Conservation (phyloP, 2,113 vertebrate species). For the Ciconia maguari region DNA sequence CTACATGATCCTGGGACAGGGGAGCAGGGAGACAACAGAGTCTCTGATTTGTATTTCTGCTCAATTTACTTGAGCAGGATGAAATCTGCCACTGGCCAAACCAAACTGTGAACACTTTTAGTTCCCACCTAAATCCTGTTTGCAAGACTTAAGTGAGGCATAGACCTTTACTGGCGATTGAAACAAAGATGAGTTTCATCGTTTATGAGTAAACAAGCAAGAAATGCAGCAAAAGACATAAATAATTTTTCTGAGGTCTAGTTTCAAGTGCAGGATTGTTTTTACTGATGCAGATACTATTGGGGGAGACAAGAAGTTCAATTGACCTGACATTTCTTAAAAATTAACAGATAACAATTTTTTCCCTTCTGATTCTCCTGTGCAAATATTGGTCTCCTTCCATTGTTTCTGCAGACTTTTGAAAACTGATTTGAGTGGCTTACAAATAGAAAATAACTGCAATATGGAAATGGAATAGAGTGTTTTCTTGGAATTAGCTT, state of each 20-base stretch:
- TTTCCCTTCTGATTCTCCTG: background rate
- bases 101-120: background rate
- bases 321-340: background rate
- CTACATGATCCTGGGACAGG: background rate
- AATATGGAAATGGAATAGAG: background rate
- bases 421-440: background rate
- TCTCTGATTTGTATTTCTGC: background rate
- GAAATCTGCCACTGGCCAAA: background rate
- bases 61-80: background rate
- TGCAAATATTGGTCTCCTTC: background rate
- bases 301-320: background rate
- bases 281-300: background rate
- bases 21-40: background rate
- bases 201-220: background rate
- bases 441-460: background rate
- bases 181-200: background rate
- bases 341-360: background rate
- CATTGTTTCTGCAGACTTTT: background rate
- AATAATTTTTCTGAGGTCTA: background rate
- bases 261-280: background rate
- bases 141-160: conserved; percentile 16
- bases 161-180: background rate
- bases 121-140: conserved; percentile 2
- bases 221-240: background rate
- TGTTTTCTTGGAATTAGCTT: background rate